These are phyloP conservation scores for Gambusia yucatana DNA, from an alignment of 2,797 vertebrate species.

Conservation along the genomic window DNA sequence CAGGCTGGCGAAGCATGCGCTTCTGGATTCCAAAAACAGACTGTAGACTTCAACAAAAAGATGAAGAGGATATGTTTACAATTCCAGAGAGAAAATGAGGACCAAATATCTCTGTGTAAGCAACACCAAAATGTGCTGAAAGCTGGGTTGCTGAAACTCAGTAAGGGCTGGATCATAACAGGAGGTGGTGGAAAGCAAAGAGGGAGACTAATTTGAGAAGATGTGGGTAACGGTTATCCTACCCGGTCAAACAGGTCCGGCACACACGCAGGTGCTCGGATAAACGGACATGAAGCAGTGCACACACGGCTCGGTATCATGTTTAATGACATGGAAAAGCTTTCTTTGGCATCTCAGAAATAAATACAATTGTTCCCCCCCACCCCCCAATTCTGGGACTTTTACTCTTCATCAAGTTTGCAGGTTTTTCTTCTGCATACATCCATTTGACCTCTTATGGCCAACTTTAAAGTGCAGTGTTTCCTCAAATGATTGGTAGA, in stretches of 20 bases:
- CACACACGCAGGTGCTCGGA: constrained; percentile 22
- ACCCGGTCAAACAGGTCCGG: constrained; percentile 63
- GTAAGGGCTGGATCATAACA: constrained; percentile 37
- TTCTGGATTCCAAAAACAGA: constrained; percentile 23
- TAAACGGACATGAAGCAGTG: constrained; percentile 18
- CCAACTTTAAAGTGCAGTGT: constrained; percentile 28
- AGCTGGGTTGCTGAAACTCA: constrained; percentile 57
- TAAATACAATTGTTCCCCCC: constrained; percentile 13
- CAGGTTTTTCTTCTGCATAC: not conserved
- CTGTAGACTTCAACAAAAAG: constrained; percentile 24
- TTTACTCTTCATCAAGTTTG: constrained; percentile 19
- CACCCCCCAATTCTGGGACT: constrained; percentile 5
- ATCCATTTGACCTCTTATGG: constrained; percentile 16
- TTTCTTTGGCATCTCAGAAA: constrained; percentile 58
- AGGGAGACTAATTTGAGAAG: constrained; percentile 48
- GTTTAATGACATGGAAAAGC: constrained; percentile 60
- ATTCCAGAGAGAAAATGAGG: constrained; percentile 32
- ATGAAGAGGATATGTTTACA: constrained; percentile 56
- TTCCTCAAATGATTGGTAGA: constrained; percentile 50
- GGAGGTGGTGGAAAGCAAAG: constrained; percentile 21
- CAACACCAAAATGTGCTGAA: constrained; percentile 48
- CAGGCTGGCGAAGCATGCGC: not conserved
- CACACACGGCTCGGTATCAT: constrained; percentile 60
- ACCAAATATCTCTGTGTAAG: constrained; percentile 49
- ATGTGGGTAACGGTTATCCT: constrained; percentile 64